Percentiles rank a stretch among this genome's conserved stretches.
Conservation (phyloP, 2,113 vertebrate genomes). For the Tragelaphus scriptus region DNA sequence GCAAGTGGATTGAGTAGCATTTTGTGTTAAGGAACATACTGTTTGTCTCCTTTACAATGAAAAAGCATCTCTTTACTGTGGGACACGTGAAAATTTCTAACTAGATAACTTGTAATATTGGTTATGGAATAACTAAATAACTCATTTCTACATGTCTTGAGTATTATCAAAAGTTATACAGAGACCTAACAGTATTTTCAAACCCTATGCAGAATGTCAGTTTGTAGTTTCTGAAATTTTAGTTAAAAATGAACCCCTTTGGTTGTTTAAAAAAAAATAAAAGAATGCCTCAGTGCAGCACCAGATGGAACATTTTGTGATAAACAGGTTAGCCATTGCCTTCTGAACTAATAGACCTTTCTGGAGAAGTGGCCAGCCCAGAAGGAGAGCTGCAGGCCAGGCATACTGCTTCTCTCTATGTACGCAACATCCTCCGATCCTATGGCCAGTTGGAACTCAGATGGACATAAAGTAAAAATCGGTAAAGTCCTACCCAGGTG, state of each 20-base stretch:
- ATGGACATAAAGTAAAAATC: not conserved
- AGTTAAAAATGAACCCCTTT: slow-evolving; percentile 21
- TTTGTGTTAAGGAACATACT: not conserved
- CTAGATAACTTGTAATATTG: not conserved
- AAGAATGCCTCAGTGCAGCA: not conserved
- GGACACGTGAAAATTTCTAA: slow-evolving; percentile 11
- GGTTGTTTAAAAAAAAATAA: not conserved
- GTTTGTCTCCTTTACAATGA: not conserved
- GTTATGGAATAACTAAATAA: not conserved
- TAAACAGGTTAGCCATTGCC: slow-evolving; percentile 1
- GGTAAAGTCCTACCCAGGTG: not conserved
- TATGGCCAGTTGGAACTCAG: not conserved
- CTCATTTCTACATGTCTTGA: not conserved
- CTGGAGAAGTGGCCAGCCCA: not conserved
- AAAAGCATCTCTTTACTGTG: not conserved
- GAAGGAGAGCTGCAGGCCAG: not conserved
- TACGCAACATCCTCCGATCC: not conserved
- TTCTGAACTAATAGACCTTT: not conserved
- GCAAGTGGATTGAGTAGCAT: not conserved
- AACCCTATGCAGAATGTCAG: not conserved
- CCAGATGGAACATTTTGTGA: slow-evolving; percentile 2
- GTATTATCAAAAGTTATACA: not conserved
- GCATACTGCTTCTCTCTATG: not conserved
- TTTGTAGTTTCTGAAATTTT: slow-evolving; percentile 1
- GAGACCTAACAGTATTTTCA: not conserved